phyloP scores from a whole-genome alignment of 2,113 vertebrate genomes.

The Oreocharis arfaki region DNA sequence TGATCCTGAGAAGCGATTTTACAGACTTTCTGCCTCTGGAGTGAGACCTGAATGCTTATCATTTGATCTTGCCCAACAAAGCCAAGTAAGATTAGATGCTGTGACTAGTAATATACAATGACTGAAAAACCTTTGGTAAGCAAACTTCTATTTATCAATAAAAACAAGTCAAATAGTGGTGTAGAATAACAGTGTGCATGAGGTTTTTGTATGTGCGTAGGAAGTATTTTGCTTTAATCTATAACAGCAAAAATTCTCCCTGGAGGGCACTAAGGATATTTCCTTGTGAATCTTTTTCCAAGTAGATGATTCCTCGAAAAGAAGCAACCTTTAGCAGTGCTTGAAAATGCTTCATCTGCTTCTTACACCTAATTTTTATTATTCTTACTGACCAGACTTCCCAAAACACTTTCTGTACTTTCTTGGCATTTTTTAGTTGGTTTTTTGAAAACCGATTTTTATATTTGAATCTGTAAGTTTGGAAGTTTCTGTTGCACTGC shows the following conservation, averaged over 20 bases:
- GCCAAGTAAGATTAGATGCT: not conserved
- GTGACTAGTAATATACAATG: not conserved
- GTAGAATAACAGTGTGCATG: not conserved
- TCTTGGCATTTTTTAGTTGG: not conserved
- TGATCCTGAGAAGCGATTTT: not conserved
- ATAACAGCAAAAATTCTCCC: not conserved
- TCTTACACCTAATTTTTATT: not conserved
- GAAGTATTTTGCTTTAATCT: not conserved
- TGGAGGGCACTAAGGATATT: not conserved
- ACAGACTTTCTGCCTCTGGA: not conserved
- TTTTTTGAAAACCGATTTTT: not conserved
- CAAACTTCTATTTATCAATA: not conserved
- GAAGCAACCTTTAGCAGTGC: not conserved
- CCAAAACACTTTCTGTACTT: not conserved
- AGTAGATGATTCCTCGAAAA: not conserved
- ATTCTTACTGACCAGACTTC: not conserved
- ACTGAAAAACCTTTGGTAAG: not conserved
- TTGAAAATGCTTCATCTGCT: not conserved
- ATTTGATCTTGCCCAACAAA: not conserved
- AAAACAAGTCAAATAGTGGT: not conserved
- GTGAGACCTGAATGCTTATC: not conserved
- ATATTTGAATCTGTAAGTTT: not conserved
- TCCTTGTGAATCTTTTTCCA: not conserved
- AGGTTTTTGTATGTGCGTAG: not conserved
- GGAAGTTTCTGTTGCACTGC: not conserved